Base-by-base conservation (phyloP, 1,140 invertebrate species). In the Drosophila truncata region DNA sequence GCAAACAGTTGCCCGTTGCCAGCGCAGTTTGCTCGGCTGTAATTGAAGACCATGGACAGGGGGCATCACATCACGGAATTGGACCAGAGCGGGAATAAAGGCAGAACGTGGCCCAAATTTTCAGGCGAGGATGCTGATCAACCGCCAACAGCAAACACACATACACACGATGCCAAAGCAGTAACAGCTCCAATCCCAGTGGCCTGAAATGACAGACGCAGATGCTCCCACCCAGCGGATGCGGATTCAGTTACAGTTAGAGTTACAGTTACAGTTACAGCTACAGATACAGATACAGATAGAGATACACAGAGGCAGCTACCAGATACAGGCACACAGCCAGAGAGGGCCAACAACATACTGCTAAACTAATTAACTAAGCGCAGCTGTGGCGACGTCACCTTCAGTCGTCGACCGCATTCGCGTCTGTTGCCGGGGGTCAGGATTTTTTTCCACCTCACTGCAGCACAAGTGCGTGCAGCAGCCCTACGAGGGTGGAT, bases 321-420 rank as follows among this genome's bases (percentile, higher is more conserved):
- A 69, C 63, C 23, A 25, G 37, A 59, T 18, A 42, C 55, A 39
- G 29, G 18, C 31, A 18, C 29, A n/a, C 7, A 29, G 7, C 7
- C 27, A 29, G 27, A 29, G 33, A 50, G 63, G 60, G 37, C 65
- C 63, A 29, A n/a, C n/a, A 57, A 62, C 77, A 78, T 70, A 72
- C 82, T 90, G 78, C 85, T 90, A 88, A 88, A 88, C 85, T 90
- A 88, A 88, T 88, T 88, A 88, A 88, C 85, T 88, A 88, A 88
- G 84, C 84, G 70, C 85, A 78, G 60, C 73, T 81, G 69, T 57
- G 76, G 71, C 75, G n/a, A 66, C 75, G 58, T 77, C 69, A 72
- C 69, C 69, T 75, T 77, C 61, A 50, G 77, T 84, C 66, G 71
- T 62, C 62, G 59, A 60, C 70, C 61, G 64, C 71, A 77, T 63